Evolutionary conservation across 1,140 invertebrate species (phyloP).

Genomic region (Drosophila bocki): DNA sequence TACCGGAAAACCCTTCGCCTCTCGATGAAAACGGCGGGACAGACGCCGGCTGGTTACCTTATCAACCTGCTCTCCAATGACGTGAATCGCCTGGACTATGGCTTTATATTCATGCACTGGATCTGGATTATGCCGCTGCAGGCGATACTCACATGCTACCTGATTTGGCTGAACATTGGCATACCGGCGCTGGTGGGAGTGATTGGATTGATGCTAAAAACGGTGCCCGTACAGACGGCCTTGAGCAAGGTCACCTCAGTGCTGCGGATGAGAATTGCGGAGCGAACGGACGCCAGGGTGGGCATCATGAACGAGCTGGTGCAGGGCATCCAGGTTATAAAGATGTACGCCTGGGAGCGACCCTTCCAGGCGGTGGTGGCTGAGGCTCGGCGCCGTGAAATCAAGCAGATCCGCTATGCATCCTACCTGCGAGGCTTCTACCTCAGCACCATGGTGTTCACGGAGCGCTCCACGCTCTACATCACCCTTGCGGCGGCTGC

Average conservation of each 20-base stretch:
- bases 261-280: slow-evolving; percentile 86
- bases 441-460: slow-evolving; percentile 89
- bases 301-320: slow-evolving; percentile 93
- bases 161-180: slow-evolving; percentile 90
- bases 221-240: slow-evolving; percentile 89
- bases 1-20: slow-evolving; percentile 88
- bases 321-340: slow-evolving; percentile 90
- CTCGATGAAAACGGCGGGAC: slow-evolving; percentile 88
- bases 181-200: slow-evolving; percentile 90
- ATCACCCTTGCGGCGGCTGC: slow-evolving; percentile 90
- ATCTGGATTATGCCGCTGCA: slow-evolving; percentile 91
- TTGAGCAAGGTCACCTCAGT: slow-evolving; percentile 86
- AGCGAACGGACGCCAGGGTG: slow-evolving; percentile 90
- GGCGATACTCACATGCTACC: slow-evolving; percentile 86
- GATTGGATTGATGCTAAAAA: slow-evolving; percentile 87
- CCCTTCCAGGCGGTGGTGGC: slow-evolving; percentile 88
- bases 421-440: slow-evolving; percentile 91
- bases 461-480: slow-evolving; percentile 90
- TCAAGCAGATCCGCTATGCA: slow-evolving; percentile 88
- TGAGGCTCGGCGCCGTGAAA: slow-evolving; percentile 87
- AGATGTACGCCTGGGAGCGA: slow-evolving; percentile 93
- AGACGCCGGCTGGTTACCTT: slow-evolving; percentile 92
- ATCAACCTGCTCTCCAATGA: slow-evolving; percentile 95
- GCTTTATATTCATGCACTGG: slow-evolving; percentile 88
- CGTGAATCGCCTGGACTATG: slow-evolving; percentile 88